Percentiles rank a stretch among this genome's conserved stretches.
These are phyloP conservation scores for Therioaphis trifolii DNA, from an alignment of 2,888 invertebrate species.

Conservation along the genomic window DNA sequence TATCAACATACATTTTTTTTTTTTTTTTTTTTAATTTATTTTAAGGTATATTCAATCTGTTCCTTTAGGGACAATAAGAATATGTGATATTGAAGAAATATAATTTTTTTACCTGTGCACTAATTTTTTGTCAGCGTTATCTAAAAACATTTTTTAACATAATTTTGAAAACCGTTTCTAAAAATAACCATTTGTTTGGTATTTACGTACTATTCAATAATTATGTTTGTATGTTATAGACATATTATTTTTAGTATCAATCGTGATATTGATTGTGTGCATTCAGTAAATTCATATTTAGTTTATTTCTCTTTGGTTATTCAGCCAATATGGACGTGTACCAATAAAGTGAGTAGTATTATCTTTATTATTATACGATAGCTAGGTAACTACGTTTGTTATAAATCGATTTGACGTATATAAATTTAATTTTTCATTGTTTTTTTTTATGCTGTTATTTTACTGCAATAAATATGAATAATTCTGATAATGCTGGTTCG, in stretches of 20 bases:
- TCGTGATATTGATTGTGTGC: neutral
- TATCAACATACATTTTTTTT: too few relatives aligned
- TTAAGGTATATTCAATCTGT: too few relatives aligned
- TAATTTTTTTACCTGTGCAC: too few relatives aligned
- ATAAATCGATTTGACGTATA: neutral
- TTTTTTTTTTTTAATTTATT: too few relatives aligned
- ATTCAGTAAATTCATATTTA: neutral
- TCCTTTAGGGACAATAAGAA: too few relatives aligned
- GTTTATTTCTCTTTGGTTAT: constrained; percentile 10
- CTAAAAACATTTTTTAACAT: neutral
- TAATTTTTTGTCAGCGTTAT: constrained; percentile 10
- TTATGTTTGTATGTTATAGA: neutral
- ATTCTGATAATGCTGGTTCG: constrained; percentile 10
- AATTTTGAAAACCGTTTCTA: neutral
- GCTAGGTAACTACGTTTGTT: neutral
- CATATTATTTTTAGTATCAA: neutral
- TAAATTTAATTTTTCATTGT: neutral
- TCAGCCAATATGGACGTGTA: neutral
- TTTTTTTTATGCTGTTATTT: neutral
- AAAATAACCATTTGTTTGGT: neutral
- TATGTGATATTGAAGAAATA: too few relatives aligned
- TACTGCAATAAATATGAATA: neutral
- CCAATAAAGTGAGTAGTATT: neutral
- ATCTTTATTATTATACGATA: neutral
- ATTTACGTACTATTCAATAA: neutral